phyloP scores from a whole-genome alignment of 1,140 invertebrate genomes.

The Dreissena rostriformis region DNA sequence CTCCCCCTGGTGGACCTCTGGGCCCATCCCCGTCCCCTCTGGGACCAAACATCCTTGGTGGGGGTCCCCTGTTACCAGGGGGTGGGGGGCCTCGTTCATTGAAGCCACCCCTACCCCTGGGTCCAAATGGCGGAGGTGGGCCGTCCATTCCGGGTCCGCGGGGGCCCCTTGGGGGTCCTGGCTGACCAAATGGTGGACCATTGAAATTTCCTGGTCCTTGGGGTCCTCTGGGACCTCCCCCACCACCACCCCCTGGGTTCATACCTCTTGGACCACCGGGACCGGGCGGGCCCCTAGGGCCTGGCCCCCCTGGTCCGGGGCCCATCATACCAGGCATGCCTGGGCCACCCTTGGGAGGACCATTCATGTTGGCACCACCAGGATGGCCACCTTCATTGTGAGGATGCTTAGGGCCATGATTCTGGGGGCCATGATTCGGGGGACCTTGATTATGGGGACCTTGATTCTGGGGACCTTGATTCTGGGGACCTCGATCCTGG shows the following conservation, averaged over 20 bases:
- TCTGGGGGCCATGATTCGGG: slow-evolving; percentile 3
- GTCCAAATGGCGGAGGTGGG: slow-evolving; percentile 59
- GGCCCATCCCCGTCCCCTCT: slow-evolving; percentile 51
- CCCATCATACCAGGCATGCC: slow-evolving; percentile 46
- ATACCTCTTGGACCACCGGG: slow-evolving; percentile 34
- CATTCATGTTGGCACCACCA: slow-evolving; percentile 49
- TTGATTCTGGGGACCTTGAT: neutral
- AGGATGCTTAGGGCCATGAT: too few relatives aligned
- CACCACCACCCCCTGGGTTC: slow-evolving; percentile 46
- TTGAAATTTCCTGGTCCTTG: slow-evolving; percentile 45
- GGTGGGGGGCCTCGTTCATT: slow-evolving; percentile 41
- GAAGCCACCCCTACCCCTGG: slow-evolving; percentile 54
- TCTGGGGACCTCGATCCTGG: neutral
- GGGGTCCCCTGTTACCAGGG: slow-evolving; percentile 40
- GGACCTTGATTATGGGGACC: neutral
- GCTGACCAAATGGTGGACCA: slow-evolving; percentile 45
- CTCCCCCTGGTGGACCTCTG: slow-evolving; percentile 9
- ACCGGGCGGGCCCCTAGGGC: slow-evolving; percentile 34
- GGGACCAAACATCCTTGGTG: slow-evolving; percentile 41
- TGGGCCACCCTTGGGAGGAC: slow-evolving; percentile 52
- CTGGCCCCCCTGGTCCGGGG: slow-evolving; percentile 47
- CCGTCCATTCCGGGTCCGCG: slow-evolving; percentile 55
- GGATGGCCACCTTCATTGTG: slow-evolving; percentile 23
- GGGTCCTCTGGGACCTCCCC: slow-evolving; percentile 44
- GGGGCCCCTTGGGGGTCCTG: slow-evolving; percentile 47